Conservation (phyloP, 2,797 vertebrate genomes). For the Hoplostethus mediterraneus region DNA sequence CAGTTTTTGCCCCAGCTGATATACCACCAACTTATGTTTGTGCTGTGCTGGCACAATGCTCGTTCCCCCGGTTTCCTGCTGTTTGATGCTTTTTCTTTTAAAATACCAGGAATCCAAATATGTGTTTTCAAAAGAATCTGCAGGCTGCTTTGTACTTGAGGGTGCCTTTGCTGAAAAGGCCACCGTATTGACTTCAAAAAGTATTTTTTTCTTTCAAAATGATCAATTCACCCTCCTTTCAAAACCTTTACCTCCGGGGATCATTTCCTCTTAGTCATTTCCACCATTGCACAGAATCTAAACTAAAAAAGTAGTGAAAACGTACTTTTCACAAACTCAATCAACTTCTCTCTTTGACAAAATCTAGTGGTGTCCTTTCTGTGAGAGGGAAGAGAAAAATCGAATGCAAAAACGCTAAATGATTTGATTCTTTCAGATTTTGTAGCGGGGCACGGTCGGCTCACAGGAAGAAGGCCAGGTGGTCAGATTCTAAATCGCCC, state of each 20-base stretch:
- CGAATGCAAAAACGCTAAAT: too few species aligned
- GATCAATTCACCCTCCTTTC: conserved; percentile 32
- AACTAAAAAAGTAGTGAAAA: background rate
- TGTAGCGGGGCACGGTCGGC: too few species aligned
- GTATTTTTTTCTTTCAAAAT: conserved; percentile 9
- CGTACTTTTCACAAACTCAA: background rate
- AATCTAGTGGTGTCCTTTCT: background rate
- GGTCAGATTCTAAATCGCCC: too few species aligned
- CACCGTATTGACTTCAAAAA: conserved; percentile 34
- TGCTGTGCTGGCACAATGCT: background rate
- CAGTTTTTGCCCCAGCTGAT: conserved; percentile 13
- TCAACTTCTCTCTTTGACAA: background rate
- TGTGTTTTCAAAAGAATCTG: conserved; percentile 17
- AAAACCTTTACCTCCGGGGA: conserved; percentile 10
- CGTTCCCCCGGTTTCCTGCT: background rate
- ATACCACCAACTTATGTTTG: too few species aligned
- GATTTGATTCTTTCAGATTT: too few species aligned
- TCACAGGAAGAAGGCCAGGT: too few species aligned
- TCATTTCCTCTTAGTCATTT: conserved; percentile 22
- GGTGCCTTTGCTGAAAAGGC: conserved; percentile 36
- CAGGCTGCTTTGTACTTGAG: conserved; percentile 6
- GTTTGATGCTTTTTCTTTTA: conserved; percentile 14
- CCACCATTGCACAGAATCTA: background rate
- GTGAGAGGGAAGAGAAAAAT: background rate
- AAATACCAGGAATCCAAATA: conserved; percentile 6